Evolutionary conservation across 2,113 vertebrate genomes (phyloP), one percentile per base, ranked within the genome.

Genomic region (Emydocephalus ijimae): DNA sequence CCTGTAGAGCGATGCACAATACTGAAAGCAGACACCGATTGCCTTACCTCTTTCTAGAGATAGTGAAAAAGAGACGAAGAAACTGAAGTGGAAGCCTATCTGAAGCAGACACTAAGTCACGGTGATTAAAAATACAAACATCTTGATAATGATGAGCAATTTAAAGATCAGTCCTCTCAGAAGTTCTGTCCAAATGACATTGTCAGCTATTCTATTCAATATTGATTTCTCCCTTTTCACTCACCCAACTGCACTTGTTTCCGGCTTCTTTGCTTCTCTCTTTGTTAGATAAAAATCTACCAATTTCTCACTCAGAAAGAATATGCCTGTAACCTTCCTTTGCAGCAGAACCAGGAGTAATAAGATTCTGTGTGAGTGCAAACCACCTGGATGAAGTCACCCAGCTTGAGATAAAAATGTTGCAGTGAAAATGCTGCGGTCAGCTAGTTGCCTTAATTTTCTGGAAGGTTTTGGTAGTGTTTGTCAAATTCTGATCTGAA

Each of bases 401-500:
- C 93, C 94, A 92, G 92, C 92, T 93, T 39, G 94, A 92, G 95
- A 93, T 92, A 91, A 81, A 81, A 81, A 39, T 3, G 34, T 34
- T 81, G 69, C 94, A 94, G 92, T 91, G 96, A 94, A 96, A 95
- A 94, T 86, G 91, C 94, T 43, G 94, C 91, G 92, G 61, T 96
- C 94, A 95, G 95, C 93, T 43, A 87, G 94, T 95, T 95, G 69
- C 7, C 93, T 92, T 86, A 54, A 92, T 96, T 96, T 93, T 85
- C 95, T 94, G 93, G 95, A 95, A 93, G 92, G 92, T 95, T 96
- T 85, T 94, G 95, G 96, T 96, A 95, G 95, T 95, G 93, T 94
- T 96, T 95, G 93, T 96, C 94, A 95, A 92, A 96, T 94, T 95
- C 94, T 8, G 93, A 96, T 95, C 94, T 97, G 96, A 97, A 96